Evolutionary conservation across 1,140 invertebrate genomes (phyloP).

Genomic region (Drosophila tsacasi): DNA sequence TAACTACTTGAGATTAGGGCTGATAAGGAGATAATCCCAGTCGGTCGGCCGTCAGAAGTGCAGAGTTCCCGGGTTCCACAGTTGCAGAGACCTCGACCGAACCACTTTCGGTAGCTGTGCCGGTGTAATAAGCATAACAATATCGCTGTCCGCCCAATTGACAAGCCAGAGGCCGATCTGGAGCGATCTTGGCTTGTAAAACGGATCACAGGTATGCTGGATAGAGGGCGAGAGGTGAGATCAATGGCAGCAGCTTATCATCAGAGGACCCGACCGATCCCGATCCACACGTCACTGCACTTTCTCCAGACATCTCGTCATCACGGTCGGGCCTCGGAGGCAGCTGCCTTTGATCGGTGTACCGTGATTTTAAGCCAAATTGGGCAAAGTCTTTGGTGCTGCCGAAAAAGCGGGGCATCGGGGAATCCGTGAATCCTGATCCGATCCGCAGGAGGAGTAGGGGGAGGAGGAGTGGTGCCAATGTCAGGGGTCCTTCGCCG

Average conservation of each 20-base stretch:
- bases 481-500: constrained; percentile 69
- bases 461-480: constrained; percentile 42
- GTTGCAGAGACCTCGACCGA: background rate
- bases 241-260: constrained; percentile 72
- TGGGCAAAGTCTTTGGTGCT: constrained; percentile 58
- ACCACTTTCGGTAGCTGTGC: constrained; percentile 71
- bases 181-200: constrained; percentile 68
- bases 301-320: constrained; percentile 65
- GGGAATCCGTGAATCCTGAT: constrained; percentile 31
- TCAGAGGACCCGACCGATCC: constrained; percentile 29
- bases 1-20: constrained; percentile 85
- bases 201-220: constrained; percentile 73
- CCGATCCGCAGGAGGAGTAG: background rate
- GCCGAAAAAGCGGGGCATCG: constrained; percentile 39
- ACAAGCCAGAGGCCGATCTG: constrained; percentile 68
- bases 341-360: constrained; percentile 83
- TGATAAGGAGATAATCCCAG: constrained; percentile 84
- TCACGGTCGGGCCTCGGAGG: constrained; percentile 37
- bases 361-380: constrained; percentile 84
- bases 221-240: constrained; percentile 71
- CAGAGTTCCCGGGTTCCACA: constrained; percentile 46
- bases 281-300: constrained; percentile 79
- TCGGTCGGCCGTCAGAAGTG: constrained; percentile 67
- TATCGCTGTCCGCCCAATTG: constrained; percentile 83
- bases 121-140: constrained; percentile 85